These are phyloP conservation scores for Holcopasites calliopsidis DNA, from an alignment of 1,140 invertebrate genomes.

Conservation along the genomic window DNA sequence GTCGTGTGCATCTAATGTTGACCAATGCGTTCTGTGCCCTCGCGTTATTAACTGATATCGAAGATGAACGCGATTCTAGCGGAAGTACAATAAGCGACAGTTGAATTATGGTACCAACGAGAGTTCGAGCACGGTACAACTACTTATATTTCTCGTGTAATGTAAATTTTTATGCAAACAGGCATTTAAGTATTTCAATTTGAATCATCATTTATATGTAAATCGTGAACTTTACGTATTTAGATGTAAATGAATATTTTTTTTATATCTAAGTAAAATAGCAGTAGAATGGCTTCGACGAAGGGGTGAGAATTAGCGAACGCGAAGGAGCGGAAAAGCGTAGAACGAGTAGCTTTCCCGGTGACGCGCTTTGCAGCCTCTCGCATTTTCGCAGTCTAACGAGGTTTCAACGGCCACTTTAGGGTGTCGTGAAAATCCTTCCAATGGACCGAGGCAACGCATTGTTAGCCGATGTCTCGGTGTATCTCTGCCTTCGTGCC, in stretches of 20 bases:
- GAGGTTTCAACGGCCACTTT: constrained; percentile 43
- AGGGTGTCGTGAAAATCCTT: constrained; percentile 29
- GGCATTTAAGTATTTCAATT: too few species aligned
- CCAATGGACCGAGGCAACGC: background rate
- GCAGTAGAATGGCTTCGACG: too few species aligned
- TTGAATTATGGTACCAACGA: background rate
- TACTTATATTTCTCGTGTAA: background rate
- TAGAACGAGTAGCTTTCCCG: constrained; percentile 18
- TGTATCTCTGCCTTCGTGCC: background rate
- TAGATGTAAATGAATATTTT: too few species aligned
- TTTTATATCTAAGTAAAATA: too few species aligned
- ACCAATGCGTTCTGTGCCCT: background rate
- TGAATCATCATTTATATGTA: too few species aligned
- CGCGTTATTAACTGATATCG: background rate
- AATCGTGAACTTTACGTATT: too few species aligned
- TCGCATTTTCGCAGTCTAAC: constrained; percentile 36
- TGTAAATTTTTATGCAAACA: too few species aligned
- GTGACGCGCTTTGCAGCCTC: constrained; percentile 3
- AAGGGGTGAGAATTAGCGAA: background rate
- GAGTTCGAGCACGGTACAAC: background rate
- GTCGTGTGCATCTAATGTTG: constrained; percentile 1
- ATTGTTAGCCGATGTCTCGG: constrained; percentile 17
- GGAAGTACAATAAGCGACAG: too few species aligned
- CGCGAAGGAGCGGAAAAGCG: background rate
- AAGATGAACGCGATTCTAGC: background rate